Evolutionary conservation across 2,797 vertebrate genomes (phyloP).

Genomic region (Chelidonichthys spinosus): DNA sequence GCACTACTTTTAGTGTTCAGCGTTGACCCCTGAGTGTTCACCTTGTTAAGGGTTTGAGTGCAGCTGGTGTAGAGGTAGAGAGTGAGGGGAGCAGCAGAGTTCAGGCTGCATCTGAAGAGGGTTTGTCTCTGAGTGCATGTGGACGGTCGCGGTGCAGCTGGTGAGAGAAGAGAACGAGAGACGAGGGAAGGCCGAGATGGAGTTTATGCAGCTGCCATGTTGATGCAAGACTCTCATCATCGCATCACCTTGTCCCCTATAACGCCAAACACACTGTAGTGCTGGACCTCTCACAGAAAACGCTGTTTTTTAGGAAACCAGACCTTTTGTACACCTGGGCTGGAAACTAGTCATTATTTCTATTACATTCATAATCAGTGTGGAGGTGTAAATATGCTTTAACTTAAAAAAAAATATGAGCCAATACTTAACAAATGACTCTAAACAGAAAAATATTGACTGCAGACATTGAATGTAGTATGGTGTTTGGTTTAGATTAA

Average conservation of each 20-base stretch:
- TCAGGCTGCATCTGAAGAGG: slow-evolving; percentile 82
- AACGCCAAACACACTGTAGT: slow-evolving; percentile 50
- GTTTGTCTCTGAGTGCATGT: slow-evolving; percentile 79
- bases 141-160: slow-evolving; percentile 80
- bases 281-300: slow-evolving; percentile 47
- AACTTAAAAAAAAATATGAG: not conserved
- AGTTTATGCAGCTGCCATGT: slow-evolving; percentile 82
- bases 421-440: not conserved
- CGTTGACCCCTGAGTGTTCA: slow-evolving; percentile 78
- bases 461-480: slow-evolving; percentile 6
- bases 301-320: slow-evolving; percentile 13
- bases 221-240: slow-evolving; percentile 71
- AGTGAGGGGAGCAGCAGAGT: slow-evolving; percentile 75
- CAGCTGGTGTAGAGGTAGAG: slow-evolving; percentile 81
- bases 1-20: slow-evolving; percentile 58
- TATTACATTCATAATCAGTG: slow-evolving; percentile 1
- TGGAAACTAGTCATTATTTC: slow-evolving; percentile 18
- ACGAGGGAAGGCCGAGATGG: slow-evolving; percentile 68
- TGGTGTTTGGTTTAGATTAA: slow-evolving; percentile 32
- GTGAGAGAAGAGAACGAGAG: slow-evolving; percentile 59
- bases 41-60: slow-evolving; percentile 83
- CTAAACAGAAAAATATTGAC: slow-evolving; percentile 8
- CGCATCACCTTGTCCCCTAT: slow-evolving; percentile 70
- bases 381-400: slow-evolving; percentile 8
- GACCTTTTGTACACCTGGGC: slow-evolving; percentile 20